Conservation (phyloP, 2,113 vertebrate species). For the Lanius ludovicianus region DNA sequence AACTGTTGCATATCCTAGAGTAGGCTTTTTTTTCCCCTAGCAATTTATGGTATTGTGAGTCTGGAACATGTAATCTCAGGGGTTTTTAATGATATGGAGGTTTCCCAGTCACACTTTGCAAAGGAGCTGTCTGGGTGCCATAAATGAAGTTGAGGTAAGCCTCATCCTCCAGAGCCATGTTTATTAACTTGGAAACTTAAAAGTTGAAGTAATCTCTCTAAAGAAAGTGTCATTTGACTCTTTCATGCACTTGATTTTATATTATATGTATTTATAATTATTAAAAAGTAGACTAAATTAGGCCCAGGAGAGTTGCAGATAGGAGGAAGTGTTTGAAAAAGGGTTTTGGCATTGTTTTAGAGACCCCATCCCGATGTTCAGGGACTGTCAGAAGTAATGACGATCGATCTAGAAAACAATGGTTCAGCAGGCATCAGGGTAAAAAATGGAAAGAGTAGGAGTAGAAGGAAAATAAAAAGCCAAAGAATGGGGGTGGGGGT, state of each 20-base stretch:
- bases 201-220: neutral
- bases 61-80: neutral
- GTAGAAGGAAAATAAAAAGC: neutral
- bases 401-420: neutral
- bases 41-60: neutral
- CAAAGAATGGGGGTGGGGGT: neutral
- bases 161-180: neutral
- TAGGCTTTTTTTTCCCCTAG: neutral
- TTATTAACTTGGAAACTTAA: neutral
- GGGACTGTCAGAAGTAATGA: neutral
- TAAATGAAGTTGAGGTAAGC: neutral
- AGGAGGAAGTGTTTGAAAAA: neutral
- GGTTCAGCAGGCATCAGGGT: neutral
- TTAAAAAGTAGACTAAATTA: neutral
- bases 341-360: neutral
- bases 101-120: neutral
- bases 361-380: neutral
- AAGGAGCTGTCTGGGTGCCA: neutral
- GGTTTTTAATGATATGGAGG: accelerated
- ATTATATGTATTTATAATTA: neutral
- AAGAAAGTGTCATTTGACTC: neutral
- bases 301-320: neutral
- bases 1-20: neutral
- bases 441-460: neutral
- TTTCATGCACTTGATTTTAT: neutral